A percentile compares a stretch with the other conserved stretches of the same genome.
Evolutionary conservation across 2,888 invertebrate genomes (phyloP).

Genomic region (Chaetogeoica ovagalla): DNA sequence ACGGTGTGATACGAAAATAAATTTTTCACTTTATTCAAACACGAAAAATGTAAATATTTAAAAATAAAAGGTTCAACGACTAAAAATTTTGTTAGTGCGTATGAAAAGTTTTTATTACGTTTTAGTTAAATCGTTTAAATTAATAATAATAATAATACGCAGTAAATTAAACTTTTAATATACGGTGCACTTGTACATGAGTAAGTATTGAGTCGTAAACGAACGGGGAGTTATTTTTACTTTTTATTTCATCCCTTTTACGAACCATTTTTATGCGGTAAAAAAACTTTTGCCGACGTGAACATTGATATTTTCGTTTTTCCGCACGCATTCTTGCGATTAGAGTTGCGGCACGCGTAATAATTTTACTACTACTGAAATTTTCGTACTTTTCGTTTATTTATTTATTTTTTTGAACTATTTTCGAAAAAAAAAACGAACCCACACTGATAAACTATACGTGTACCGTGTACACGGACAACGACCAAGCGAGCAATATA

Average conservation of each 20-base stretch:
- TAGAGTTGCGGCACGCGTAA: too few species aligned
- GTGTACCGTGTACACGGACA: too few species aligned
- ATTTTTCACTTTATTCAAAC: background rate
- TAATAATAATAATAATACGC: constrained; percentile 24
- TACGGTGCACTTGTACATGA: too few species aligned
- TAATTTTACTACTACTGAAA: too few species aligned
- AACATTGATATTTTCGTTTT: too few species aligned
- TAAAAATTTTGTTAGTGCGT: background rate
- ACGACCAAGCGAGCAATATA: too few species aligned
- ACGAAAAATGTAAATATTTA: background rate
- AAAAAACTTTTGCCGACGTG: background rate
- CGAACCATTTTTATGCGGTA: background rate
- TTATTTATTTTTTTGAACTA: too few species aligned
- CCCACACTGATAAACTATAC: too few species aligned
- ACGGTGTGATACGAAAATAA: background rate
- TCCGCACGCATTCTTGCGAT: too few species aligned
- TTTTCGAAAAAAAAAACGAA: too few species aligned
- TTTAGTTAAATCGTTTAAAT: constrained; percentile 3
- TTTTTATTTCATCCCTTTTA: background rate
- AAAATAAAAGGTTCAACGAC: background rate
- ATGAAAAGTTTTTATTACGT: constrained; percentile 5
- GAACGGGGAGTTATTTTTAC: too few species aligned
- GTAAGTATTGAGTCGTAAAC: background rate
- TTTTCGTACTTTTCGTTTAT: too few species aligned
- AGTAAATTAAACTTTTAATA: background rate